Evolutionary conservation across 2,113 vertebrate genomes (phyloP).

Genomic region (Malurus alboscapulatus): DNA sequence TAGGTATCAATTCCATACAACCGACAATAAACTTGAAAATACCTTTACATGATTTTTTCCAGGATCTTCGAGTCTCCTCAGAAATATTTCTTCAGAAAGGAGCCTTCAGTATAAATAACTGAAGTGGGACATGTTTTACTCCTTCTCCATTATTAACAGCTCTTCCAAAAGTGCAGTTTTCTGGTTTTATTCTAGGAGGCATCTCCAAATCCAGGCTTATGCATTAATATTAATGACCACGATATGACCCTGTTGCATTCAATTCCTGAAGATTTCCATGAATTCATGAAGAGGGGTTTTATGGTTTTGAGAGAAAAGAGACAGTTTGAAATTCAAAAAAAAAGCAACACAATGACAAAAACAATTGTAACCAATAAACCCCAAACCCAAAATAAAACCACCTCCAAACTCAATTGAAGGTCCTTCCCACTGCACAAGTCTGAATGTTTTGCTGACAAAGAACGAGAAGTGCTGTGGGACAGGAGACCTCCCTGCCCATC

Average conservation of each 20-base stretch:
- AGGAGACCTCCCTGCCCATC: background rate
- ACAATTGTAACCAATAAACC: too few relatives aligned
- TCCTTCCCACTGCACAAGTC: background rate
- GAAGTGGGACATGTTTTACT: background rate
- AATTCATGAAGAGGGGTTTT: background rate
- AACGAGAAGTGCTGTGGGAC: background rate
- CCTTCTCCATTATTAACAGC: background rate
- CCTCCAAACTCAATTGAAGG: background rate
- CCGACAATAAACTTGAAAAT: background rate
- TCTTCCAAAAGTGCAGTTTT: background rate
- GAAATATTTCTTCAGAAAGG: background rate
- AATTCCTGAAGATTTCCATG: background rate
- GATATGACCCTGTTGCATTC: background rate
- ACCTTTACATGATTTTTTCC: background rate
- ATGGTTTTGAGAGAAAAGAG: background rate
- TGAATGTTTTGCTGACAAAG: background rate
- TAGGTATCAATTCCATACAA: background rate
- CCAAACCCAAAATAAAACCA: background rate
- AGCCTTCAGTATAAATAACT: background rate
- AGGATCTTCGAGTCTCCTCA: background rate
- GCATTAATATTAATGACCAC: background rate
- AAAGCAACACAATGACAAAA: too few relatives aligned
- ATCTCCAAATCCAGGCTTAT: conserved; percentile 4
- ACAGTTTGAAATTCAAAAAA: background rate
- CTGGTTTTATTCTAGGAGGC: background rate